phyloP scores from a whole-genome alignment of 1,140 invertebrate genomes.

The Leptinotarsa defecta region DNA sequence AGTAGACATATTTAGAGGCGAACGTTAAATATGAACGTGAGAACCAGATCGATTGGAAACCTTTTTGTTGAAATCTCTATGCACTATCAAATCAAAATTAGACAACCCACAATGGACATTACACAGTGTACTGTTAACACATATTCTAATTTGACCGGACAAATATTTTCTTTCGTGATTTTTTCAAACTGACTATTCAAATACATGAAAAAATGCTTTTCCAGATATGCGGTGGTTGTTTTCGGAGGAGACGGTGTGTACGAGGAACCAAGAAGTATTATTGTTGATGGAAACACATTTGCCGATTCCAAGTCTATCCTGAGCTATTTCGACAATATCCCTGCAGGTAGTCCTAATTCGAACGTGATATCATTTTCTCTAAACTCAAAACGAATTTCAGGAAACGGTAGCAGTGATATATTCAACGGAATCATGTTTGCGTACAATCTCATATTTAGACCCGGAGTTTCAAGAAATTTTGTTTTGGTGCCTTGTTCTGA shows the following conservation, averaged over 20 bases:
- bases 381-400: constrained; percentile 43
- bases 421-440: constrained; percentile 78
- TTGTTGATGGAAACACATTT: constrained; percentile 71
- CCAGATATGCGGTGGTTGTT: constrained; percentile 76
- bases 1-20: no score
- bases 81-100: no score
- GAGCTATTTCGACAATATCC: constrained; percentile 66
- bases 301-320: constrained; percentile 62
- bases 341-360: constrained; percentile 59
- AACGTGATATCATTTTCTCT: not conserved
- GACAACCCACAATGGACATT: no score
- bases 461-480: constrained; percentile 83
- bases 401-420: constrained; percentile 69
- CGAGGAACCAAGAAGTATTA: constrained; percentile 69
- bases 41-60: no score
- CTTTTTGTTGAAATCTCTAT: no score
- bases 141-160: no score
- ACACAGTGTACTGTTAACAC: no score
- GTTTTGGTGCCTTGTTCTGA: constrained; percentile 79
- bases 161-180: no score
- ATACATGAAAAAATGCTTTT: not conserved
- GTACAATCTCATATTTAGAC: constrained; percentile 76
- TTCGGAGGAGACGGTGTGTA: constrained; percentile 79
- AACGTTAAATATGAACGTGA: no score
- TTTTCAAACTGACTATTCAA: no score